Percentiles rank a stretch among this genome's conserved stretches.
phyloP scores from a whole-genome alignment of 2,797 vertebrate genomes.

The Dendrocincla tyrannina region DNA sequence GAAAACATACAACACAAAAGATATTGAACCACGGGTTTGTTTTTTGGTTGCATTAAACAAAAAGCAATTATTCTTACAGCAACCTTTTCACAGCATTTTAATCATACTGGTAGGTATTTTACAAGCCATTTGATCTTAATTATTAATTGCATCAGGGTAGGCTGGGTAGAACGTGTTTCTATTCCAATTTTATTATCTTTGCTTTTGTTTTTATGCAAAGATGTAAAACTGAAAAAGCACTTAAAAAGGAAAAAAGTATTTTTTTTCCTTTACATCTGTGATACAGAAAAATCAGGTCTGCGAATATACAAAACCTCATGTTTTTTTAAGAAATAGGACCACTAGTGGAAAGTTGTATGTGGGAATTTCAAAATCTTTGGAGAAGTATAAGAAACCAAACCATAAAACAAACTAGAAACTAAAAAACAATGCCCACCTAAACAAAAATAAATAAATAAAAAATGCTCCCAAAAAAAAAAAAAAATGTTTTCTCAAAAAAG shows the following conservation, averaged over 20 bases:
- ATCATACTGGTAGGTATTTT: conserved; percentile 28
- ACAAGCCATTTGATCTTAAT: conserved; percentile 64
- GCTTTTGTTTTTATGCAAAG: conserved; percentile 25
- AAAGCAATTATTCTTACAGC: conserved; percentile 66
- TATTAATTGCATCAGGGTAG: conserved; percentile 57
- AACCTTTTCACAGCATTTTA: conserved; percentile 65
- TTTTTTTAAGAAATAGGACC: background rate
- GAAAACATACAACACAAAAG: conserved; percentile 73
- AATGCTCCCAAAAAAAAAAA: background rate
- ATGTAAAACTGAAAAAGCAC: background rate
- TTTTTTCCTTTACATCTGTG: background rate
- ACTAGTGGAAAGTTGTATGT: background rate
- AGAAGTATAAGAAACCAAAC: background rate
- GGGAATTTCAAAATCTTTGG: background rate
- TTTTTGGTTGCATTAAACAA: conserved; percentile 69
- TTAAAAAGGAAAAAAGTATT: background rate
- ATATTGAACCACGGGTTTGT: conserved; percentile 42
- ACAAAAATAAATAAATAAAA: background rate
- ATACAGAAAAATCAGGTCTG: background rate
- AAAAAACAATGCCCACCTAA: background rate
- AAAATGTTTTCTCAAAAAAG: background rate
- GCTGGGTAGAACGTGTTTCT: conserved; percentile 5
- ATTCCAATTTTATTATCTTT: conserved; percentile 22
- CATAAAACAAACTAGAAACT: background rate
- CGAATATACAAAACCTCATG: background rate